Evolutionary conservation across 2,797 vertebrate species (phyloP).

Genomic region (Cheirogaleus major): DNA sequence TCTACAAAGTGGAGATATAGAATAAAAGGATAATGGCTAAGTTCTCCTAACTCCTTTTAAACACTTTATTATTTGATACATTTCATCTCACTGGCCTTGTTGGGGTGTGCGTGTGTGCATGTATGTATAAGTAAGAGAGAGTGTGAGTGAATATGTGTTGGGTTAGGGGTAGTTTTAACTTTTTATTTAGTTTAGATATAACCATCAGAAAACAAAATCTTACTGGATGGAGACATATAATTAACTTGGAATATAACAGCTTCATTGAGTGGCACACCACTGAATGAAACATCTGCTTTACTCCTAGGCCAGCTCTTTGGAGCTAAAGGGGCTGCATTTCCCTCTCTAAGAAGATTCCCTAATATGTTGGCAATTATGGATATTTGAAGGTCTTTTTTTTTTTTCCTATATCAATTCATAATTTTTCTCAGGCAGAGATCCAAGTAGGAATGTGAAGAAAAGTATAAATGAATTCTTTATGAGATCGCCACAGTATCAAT

Average conservation of each 20-base stretch:
- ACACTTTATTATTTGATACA: not conserved
- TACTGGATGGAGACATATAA: not conserved
- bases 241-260: not conserved
- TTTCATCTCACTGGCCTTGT: not conserved
- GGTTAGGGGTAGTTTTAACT: not conserved
- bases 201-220: constrained; percentile 8
- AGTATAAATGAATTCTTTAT: not conserved
- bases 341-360: not conserved
- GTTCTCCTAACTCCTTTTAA: not conserved
- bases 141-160: not conserved
- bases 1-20: not conserved
- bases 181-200: constrained; percentile 21
- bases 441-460: constrained; percentile 36
- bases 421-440: not conserved
- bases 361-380: not conserved
- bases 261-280: not conserved
- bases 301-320: not conserved
- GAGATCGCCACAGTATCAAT: not conserved
- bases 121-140: not conserved
- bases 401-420: not conserved
- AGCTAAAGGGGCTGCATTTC: not conserved
- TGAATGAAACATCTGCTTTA: not conserved
- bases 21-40: not conserved
- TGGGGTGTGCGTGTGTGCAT: not conserved
- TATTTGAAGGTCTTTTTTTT: not conserved